Evolutionary conservation across 2,888 invertebrate species (phyloP), one percentile per base, ranked within the genome.

Genomic region (Hydroisotoma schaefferi): DNA sequence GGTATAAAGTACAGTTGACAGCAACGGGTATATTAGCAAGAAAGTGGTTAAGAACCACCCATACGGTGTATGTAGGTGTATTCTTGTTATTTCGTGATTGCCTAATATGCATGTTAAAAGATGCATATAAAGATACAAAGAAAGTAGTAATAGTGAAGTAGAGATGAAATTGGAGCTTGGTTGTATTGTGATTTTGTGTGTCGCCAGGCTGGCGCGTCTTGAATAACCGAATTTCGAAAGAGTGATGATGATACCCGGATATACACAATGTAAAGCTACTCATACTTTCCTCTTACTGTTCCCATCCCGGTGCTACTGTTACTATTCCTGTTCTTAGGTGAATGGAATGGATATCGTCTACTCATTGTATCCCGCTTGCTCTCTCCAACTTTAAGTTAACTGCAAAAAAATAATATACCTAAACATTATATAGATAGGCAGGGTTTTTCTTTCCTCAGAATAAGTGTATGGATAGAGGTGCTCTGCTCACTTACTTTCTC

Each of bases 171-270:
- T 40, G 40, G 40, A 40, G 40, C 40, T 40, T n/a, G n/a, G n/a
- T n/a, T 40, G 67, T 65, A 63, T 65, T 67, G 67, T 67, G 64
- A 67, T 67, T 67, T 67, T 64, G 65, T 65, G 54, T 67, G 67
- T 62, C 67, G 67, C 67, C 67, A 64, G 67, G 58, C 62, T 67
- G 67, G 65, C 65, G 67, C 59, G 58, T 48, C 59, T 60, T 59
- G 59, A 54, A 40, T 40, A 40, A 40, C 40, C 40, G 40, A 40
- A 40, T 40, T 40, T 59, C 55, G 59, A 43, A 59, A 53, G 59
- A 55, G 57, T 61, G 63, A 59, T 63, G 59, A 63, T 63, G 63
- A 56, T 54, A 56, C 52, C 59, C 51, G 52, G 55, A 52, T 52
- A 51, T 56, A 59, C 47, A 53, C 38, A 47, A 57, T 29, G 28